A percentile compares a stretch with the other conserved stretches of the same genome.
Evolutionary conservation across 1,140 invertebrate genomes (phyloP).

Genomic region (Elysia chlorotica): DNA sequence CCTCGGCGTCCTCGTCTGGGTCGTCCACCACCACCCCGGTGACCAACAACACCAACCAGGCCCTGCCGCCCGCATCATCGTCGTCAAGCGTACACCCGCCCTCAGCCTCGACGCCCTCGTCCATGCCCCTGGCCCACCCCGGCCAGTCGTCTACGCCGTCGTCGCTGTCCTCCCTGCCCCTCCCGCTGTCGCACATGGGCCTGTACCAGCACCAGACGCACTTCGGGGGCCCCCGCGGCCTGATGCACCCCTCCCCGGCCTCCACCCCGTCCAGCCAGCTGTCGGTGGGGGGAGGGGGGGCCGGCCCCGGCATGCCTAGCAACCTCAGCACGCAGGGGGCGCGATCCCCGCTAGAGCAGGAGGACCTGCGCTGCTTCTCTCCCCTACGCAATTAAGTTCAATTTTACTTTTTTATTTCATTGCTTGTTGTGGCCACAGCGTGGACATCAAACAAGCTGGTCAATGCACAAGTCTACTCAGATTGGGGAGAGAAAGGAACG

Average conservation of each 20-base stretch:
- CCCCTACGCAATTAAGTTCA: conserved; percentile 13
- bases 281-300: conserved; percentile 13
- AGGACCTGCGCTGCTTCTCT: conserved; percentile 20
- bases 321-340: conserved; percentile 14
- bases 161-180: conserved; percentile 10
- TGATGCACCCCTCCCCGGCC: conserved; percentile 21
- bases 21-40: conserved; percentile 27
- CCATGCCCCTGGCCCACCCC: neutral
- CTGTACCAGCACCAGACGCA: conserved; percentile 21
- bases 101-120: neutral
- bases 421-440: no score
- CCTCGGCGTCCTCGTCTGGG: neutral
- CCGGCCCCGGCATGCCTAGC: conserved; percentile 20
- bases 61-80: conserved; percentile 22
- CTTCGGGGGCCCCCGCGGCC: conserved; percentile 5
- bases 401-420: no score
- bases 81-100: no score
- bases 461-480: no score
- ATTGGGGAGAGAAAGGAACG: no score
- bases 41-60: conserved; percentile 19
- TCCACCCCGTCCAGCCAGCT: conserved; percentile 25
- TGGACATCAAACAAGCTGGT: no score
- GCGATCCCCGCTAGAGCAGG: conserved; percentile 12
- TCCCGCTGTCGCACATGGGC: conserved; percentile 20
- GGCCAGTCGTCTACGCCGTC: conserved; percentile 12